Conservation (phyloP, 2,113 vertebrate species). For the Carlito syrichta region DNA sequence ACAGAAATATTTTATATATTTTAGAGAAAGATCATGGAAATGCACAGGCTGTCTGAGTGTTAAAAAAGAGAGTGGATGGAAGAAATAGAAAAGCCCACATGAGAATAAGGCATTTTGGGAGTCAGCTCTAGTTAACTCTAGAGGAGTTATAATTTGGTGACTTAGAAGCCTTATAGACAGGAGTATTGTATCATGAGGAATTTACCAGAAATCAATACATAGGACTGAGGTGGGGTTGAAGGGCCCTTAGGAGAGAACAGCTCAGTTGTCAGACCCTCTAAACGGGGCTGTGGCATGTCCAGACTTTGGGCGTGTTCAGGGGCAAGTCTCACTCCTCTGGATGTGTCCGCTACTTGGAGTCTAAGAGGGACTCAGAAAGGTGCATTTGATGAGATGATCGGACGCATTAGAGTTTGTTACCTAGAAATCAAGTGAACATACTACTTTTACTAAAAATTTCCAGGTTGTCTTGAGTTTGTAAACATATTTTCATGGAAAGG, state of each 20-base stretch:
- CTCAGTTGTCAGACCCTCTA: background rate
- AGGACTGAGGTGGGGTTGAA: background rate
- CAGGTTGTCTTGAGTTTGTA: background rate
- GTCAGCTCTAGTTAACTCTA: background rate
- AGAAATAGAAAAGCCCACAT: background rate
- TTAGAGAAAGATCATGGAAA: conserved; percentile 14
- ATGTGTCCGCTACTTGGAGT: background rate
- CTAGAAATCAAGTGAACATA: background rate
- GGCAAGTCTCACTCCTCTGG: background rate
- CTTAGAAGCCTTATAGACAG: background rate
- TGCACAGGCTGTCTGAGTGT: background rate
- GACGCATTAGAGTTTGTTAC: background rate
- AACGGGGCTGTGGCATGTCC: background rate
- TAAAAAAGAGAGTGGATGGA: background rate
- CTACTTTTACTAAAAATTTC: background rate
- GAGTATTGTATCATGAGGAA: background rate
- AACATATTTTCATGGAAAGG: background rate
- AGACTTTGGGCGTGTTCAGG: background rate
- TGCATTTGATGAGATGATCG: background rate
- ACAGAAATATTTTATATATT: background rate
- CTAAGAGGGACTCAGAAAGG: background rate
- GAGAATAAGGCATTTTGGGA: background rate
- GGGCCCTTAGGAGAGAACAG: background rate
- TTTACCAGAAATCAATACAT: background rate
- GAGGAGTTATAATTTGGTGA: background rate